Evolutionary conservation across 2,113 vertebrate species (phyloP).

Genomic region (Progne subis): DNA sequence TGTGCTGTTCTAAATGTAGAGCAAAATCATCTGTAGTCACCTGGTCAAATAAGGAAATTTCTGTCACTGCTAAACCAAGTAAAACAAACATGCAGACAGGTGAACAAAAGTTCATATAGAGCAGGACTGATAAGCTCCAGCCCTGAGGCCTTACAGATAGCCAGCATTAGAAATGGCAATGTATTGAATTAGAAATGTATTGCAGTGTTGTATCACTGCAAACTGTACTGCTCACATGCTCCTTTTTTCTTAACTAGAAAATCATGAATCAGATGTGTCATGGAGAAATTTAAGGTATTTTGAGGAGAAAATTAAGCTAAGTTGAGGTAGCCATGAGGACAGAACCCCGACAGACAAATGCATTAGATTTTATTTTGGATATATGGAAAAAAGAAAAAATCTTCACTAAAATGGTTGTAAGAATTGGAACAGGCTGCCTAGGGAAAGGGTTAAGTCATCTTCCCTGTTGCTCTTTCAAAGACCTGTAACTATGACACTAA

Average conservation of each 20-base stretch:
- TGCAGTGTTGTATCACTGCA: background rate
- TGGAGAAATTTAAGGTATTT: background rate
- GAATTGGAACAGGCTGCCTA: background rate
- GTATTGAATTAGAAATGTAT: too few species aligned
- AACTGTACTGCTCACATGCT: background rate
- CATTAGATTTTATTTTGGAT: background rate
- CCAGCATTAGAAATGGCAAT: background rate
- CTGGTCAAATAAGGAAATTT: background rate
- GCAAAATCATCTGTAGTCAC: background rate
- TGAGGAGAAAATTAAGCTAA: background rate
- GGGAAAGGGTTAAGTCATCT: background rate
- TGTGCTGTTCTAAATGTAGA: background rate
- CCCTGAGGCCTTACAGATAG: background rate
- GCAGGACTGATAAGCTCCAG: background rate
- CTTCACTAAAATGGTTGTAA: rapidly evolving
- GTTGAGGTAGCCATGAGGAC: background rate
- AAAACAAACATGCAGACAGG: background rate
- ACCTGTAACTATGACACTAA: background rate
- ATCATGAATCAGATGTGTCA: rapidly evolving
- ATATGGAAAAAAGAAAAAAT: background rate
- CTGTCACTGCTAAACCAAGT: background rate
- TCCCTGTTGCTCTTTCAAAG: background rate
- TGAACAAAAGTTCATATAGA: background rate
- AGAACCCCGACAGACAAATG: background rate
- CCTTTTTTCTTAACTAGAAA: background rate